Evolutionary conservation across 2,888 invertebrate genomes (phyloP), one percentile per base, ranked within the genome.

Genomic region (Lottia scabra): DNA sequence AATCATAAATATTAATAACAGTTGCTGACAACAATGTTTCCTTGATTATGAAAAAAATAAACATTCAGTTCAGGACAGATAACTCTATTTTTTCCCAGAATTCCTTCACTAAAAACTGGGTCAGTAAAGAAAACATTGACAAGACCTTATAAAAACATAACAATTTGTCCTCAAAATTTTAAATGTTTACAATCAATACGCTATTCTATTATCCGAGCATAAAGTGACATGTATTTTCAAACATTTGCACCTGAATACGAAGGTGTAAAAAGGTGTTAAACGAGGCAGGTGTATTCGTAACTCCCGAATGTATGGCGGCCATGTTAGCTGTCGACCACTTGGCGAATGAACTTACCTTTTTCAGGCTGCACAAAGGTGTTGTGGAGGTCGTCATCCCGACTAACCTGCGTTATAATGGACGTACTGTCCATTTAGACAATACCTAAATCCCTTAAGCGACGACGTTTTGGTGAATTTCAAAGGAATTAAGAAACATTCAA

Each of bases 371-470:
- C 93, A 93, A 94, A 94, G 92, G 94, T 95, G 93, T 95, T 95
- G 92, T 95, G 93, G 93, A 95, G 95, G 92, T 96, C 96, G 93
- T 96, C 96, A 94, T 97, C 96, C 93, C 96, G 94, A 93, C 95
- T 95, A 93, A 96, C 97, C 94, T 96, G 96, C 92, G 96, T 96
- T 92, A 97, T 97, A 93, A 97, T 96, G 95, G 96, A 97, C 95
- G 96, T 95, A 94, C 95, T 96, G 96, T 97, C 97, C 97, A 87
- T 87, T 78, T 85, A 87, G 81, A 80, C 76, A 71, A 76, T 69
- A 72, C 56, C 75, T 77, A 73, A 74, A 72, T 73, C 79, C 77
- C 77, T 73, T 77, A 70, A 76, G 73, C 26, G 79, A 77, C 79
- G 75, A 76, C 79, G 79, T 79, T 71, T 77, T 79, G 72, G 74